Conservation (phyloP, 2,888 invertebrate species). For the Troides aeacus region DNA sequence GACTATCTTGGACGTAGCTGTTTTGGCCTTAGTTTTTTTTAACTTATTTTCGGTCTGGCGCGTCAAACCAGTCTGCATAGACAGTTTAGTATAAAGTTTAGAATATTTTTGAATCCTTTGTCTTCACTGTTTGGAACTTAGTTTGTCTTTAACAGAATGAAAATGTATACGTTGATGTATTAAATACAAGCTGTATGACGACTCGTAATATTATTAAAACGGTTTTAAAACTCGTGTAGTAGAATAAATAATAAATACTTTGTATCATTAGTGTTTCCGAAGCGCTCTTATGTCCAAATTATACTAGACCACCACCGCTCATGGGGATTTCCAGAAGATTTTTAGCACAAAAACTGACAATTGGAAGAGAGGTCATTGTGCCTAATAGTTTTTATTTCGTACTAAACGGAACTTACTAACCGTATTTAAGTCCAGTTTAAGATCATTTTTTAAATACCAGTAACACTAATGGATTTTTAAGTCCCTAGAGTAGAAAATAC, state of each 20-base stretch:
- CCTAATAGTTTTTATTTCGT: constrained; percentile 33
- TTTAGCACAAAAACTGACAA: constrained; percentile 50
- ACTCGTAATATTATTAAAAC: no score
- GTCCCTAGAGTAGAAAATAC: no score
- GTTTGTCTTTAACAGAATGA: not conserved
- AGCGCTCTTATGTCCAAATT: constrained; percentile 33
- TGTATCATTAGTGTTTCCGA: not conserved
- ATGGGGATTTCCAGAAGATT: constrained; percentile 57
- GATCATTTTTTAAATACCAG: constrained; percentile 16
- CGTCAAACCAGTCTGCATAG: constrained; percentile 59
- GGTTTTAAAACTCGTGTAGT: not conserved
- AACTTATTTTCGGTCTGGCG: constrained; percentile 51
- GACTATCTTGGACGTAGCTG: constrained; percentile 38
- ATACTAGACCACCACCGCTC: constrained; percentile 41
- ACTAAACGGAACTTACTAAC: constrained; percentile 30
- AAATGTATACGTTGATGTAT: not conserved
- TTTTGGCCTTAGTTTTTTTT: constrained; percentile 43
- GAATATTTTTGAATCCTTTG: constrained; percentile 9
- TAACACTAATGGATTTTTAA: constrained; percentile 10
- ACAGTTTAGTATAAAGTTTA: constrained; percentile 34
- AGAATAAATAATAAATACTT: not conserved
- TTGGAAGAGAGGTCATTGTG: constrained; percentile 54
- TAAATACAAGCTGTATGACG: no score
- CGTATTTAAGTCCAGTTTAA: constrained; percentile 11
- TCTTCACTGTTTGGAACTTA: not conserved